These are phyloP conservation scores for Caenorhabditis inopinata DNA, from an alignment of 1,140 invertebrate genomes.

Conservation along the genomic window DNA sequence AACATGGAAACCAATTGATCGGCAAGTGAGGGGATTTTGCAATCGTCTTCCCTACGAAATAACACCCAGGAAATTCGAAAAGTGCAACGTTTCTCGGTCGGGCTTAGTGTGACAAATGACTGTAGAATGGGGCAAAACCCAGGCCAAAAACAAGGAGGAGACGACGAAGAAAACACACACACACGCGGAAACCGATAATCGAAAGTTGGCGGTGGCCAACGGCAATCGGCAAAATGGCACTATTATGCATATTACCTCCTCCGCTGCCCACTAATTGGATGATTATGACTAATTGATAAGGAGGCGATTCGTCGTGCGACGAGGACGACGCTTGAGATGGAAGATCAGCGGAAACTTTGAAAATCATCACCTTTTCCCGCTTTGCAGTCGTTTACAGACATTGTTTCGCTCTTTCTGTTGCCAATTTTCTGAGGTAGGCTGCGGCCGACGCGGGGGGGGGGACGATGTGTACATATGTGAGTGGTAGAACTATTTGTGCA, in stretches of 20 bases:
- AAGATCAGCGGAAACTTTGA: background rate
- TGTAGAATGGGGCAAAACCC: background rate
- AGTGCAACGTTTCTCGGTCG: background rate
- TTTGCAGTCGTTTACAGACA: slow-evolving; percentile 12
- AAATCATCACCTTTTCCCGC: background rate
- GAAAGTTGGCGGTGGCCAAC: slow-evolving; percentile 28
- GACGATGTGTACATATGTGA: too few relatives aligned
- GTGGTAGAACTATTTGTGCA: slow-evolving; percentile 21
- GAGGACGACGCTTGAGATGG: background rate
- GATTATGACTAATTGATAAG: slow-evolving; percentile 6
- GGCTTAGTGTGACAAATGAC: background rate
- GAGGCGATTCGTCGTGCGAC: background rate
- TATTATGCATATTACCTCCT: slow-evolving; percentile 28
- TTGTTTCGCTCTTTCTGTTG: background rate
- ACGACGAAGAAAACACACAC: slow-evolving; percentile 12
- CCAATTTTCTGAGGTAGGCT: too few relatives aligned
- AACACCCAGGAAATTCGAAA: too few relatives aligned
- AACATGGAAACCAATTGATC: too few relatives aligned
- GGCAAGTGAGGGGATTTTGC: too few relatives aligned
- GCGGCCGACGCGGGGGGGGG: too few relatives aligned
- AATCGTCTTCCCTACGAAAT: too few relatives aligned
- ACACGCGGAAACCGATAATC: background rate
- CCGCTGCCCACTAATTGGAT: background rate
- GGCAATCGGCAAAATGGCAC: slow-evolving; percentile 14
- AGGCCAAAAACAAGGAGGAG: background rate